Evolutionary conservation across 2,113 vertebrate genomes (phyloP), one percentile per base, ranked within the genome.

Genomic region (Mormoops blainvillei): DNA sequence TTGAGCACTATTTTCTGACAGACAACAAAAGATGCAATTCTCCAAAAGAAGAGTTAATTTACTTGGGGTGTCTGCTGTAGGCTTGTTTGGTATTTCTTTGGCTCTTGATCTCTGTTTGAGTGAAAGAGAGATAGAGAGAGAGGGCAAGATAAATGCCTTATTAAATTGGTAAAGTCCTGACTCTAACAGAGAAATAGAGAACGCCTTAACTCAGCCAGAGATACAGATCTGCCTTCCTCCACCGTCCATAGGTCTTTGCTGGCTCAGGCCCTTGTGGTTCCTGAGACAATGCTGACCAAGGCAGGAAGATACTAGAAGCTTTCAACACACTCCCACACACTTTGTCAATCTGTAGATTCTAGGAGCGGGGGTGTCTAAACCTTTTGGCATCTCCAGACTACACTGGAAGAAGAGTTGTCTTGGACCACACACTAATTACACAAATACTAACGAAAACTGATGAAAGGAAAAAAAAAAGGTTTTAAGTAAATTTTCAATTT

Each of bases 31-130:
- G 67, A 74, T 50, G 8, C 18, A 24, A 1, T 86, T 96, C 71
- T 93, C 81, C 41, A 94, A 70, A 94, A 65, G 16, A 43, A 70
- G 56, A 82, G 54, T 54, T 91, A 93, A 74, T 95, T 98, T 97
- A 95, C 95, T 94, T 94, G 73, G 4, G 36, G 50, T 78, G 33
- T 91, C 33, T 92, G 33, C 13, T 70, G 33, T 77, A 78, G 19
- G 28, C 48, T 82, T 95, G 24, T 86, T 93, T 97, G 80, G 94
- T 95, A 58, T 84, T 96, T 54, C 76, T 96, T 91, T 93, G 67
- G 92, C 70, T 91, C 31, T 94, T 96, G 82, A 89, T 96, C 65
- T 85, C 84, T 94, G 71, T 78, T 82, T 54, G 65, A 92, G 38
- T 63, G 52, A 95, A 83, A 78, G 63, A 86, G 43, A 70, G 20